Conservation (phyloP, 2,888 invertebrate genomes). For the Campaea margaritaria region DNA sequence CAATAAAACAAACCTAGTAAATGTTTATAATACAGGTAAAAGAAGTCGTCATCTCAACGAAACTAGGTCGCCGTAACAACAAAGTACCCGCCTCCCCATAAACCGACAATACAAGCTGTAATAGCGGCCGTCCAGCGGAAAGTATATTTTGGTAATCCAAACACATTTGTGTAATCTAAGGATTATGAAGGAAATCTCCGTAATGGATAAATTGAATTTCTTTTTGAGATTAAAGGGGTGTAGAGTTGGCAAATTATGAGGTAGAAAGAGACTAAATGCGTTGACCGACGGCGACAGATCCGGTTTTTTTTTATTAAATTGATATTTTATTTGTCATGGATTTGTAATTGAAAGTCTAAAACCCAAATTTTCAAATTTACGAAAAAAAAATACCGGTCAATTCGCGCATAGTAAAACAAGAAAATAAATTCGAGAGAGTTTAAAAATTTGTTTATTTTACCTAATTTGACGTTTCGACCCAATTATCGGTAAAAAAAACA, state of each 20-base stretch:
- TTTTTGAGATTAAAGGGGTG: slow-evolving; percentile 15
- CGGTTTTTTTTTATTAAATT: too few relatives aligned
- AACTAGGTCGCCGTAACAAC: slow-evolving; percentile 34
- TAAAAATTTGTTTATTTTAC: too few relatives aligned
- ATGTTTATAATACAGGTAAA: slow-evolving; percentile 12
- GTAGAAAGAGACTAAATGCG: too few relatives aligned
- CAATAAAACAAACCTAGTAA: background rate
- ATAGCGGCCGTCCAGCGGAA: slow-evolving; percentile 36
- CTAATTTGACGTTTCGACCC: too few relatives aligned
- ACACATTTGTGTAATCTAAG: slow-evolving; percentile 28
- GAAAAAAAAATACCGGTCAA: too few relatives aligned
- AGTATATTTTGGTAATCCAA: slow-evolving; percentile 37
- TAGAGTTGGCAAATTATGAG: background rate
- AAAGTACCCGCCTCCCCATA: slow-evolving; percentile 24
- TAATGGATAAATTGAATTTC: slow-evolving; percentile 18
- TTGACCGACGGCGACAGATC: too few relatives aligned
- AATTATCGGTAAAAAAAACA: too few relatives aligned
- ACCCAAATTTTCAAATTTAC: too few relatives aligned
- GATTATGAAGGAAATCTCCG: slow-evolving; percentile 22
- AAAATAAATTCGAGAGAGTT: too few relatives aligned
- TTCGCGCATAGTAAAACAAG: too few relatives aligned
- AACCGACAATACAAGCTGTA: slow-evolving; percentile 33
- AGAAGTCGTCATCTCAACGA: slow-evolving; percentile 21
- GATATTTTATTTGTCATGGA: too few relatives aligned
- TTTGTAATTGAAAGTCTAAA: too few relatives aligned